Percentiles rank a stretch among this genome's conserved stretches.
These are phyloP conservation scores for Riparia riparia DNA, from an alignment of 2,113 vertebrate species.

Conservation along the genomic window DNA sequence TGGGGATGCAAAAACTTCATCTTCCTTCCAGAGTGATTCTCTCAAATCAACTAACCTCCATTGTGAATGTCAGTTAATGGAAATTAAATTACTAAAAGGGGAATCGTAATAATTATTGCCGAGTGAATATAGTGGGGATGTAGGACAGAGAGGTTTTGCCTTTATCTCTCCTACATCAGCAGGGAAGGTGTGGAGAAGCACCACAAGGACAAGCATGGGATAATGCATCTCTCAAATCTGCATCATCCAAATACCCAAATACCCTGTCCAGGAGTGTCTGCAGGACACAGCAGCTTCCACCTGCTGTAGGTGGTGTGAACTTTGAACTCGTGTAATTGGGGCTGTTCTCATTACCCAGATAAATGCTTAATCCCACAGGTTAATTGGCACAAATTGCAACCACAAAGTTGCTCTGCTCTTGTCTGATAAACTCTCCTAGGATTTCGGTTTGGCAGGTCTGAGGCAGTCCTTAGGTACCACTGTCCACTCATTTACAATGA, in stretches of 20 bases:
- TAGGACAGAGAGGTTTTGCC: not conserved
- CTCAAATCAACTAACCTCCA: conserved; percentile 25
- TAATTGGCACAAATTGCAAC: conserved; percentile 36
- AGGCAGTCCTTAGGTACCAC: not conserved
- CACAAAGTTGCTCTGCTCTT: not conserved
- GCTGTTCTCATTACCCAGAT: conserved; percentile 29
- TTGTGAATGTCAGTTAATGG: not conserved
- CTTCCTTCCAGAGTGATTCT: not conserved
- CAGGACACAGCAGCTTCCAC: not conserved
- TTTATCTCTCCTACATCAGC: not conserved
- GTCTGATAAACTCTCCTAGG: not conserved
- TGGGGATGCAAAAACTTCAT: not conserved
- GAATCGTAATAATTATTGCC: not conserved
- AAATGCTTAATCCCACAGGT: not conserved
- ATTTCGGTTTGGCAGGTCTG: not conserved
- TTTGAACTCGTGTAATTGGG: not conserved
- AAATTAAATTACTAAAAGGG: conserved; percentile 33
- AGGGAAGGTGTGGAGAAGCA: not conserved
- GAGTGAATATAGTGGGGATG: not conserved
- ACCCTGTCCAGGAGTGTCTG: not conserved
- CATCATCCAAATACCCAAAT: not conserved
- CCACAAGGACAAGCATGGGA: not conserved
- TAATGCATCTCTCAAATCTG: not conserved
- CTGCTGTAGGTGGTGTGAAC: not conserved
- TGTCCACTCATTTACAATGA: not conserved